phyloP scores from a whole-genome alignment of 2,113 vertebrate species.

The Egretta garzetta region DNA sequence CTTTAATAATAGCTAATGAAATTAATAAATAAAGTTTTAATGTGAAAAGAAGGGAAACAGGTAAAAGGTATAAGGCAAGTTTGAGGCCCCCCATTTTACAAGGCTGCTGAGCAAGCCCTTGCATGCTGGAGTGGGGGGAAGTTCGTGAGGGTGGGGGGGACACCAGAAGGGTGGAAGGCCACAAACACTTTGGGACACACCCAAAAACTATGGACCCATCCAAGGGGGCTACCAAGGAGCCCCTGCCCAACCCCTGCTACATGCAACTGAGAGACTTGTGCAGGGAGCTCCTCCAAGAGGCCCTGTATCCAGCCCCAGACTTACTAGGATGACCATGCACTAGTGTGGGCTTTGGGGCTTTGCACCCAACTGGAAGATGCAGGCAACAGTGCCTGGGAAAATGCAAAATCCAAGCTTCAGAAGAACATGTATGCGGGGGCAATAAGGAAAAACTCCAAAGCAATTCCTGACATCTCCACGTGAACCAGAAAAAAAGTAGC shows the following conservation, averaged over 20 bases:
- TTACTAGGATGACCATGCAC: background rate
- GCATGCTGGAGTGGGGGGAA: background rate
- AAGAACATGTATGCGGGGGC: background rate
- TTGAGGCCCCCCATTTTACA: background rate
- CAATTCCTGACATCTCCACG: background rate
- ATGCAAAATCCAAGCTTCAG: background rate
- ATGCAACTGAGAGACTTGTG: background rate
- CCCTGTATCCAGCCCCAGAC: background rate
- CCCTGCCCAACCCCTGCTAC: background rate
- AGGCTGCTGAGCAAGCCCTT: background rate
- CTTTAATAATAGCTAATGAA: background rate
- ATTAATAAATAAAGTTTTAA: background rate
- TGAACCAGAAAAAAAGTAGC: background rate
- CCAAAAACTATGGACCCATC: background rate
- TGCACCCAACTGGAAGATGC: background rate
- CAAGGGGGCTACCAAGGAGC: background rate
- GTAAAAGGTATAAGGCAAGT: background rate
- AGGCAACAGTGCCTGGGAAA: background rate
- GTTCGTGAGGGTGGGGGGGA: accelerated
- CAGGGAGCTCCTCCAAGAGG: background rate
- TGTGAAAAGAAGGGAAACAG: background rate
- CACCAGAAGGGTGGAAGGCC: background rate
- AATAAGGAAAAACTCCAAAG: background rate
- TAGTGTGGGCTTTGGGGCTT: background rate
- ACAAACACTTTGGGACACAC: background rate